Evolutionary conservation across 2,888 invertebrate species (phyloP), one percentile per base, ranked within the genome.

Genomic region (Apodemia duryi): DNA sequence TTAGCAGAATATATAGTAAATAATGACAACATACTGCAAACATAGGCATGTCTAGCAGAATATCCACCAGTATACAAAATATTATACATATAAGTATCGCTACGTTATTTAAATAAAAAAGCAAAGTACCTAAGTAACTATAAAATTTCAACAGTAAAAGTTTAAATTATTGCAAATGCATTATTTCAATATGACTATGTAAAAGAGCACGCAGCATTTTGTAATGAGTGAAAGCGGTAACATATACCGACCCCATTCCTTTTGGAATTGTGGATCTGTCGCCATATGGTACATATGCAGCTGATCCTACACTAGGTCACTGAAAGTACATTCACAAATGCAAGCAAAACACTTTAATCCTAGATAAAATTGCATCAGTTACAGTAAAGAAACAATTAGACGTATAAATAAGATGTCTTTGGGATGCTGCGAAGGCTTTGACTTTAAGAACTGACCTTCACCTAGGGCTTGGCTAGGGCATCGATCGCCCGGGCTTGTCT

Each of bases 141-240:
- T 7, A 51, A 51, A 51, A 51, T 51, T 21, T 21, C 49, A 49
- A 51, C 51, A 3, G 13, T 51, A 51, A n/a, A 51, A 51, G 1
- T 13, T 35, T 10, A 28, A 54, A 28, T 61, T 11, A 65, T 52
- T 52, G 46, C 51, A 51, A 28, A 61, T 35, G 64, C 49, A 43
- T 32, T 60, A 60, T 35, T 38, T 61, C 35, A 41, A 73, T 72
- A 68, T 70, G 66, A 62, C 67, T 68, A 69, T 66, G 65, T 65
- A 70, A 73, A 72, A 73, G 72, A 72, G 72, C 75, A 80, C 80
- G 83, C 85, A 83, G 77, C 83, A 84, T 82, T 86, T 83, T 84
- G 82, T 80, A 83, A 83, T 83, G 86, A 91, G 91, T 89, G 90
- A 91, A 91, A 91, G 91, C 88, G 84, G 84, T 78, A 83, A 84